phyloP scores from a whole-genome alignment of 2,888 invertebrate species.

The Gnatocerus cornutus region DNA sequence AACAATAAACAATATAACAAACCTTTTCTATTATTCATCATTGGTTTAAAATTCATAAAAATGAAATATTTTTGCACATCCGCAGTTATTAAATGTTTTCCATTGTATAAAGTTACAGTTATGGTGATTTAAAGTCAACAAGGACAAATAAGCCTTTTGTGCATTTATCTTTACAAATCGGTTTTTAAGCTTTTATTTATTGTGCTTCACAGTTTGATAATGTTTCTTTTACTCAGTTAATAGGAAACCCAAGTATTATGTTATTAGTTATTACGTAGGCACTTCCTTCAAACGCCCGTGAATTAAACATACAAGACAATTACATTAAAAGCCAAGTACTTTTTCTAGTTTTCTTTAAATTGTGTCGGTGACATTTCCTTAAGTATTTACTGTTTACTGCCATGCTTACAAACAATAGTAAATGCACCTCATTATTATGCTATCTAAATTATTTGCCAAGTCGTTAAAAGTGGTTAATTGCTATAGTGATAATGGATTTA shows the following conservation, averaged over 20 bases:
- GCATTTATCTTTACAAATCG: too few species aligned
- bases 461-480: conserved; percentile 54
- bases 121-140: too few species aligned
- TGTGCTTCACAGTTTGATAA: too few species aligned
- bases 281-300: conserved; percentile 55
- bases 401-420: conserved; percentile 58
- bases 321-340: conserved; percentile 66
- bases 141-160: too few species aligned
- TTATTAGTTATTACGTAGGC: conserved; percentile 40
- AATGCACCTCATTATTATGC: conserved; percentile 60
- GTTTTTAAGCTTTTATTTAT: too few species aligned
- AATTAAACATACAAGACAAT: conserved; percentile 63
- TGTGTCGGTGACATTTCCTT: conserved; percentile 60
- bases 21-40: too few species aligned
- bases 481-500: conserved; percentile 39
- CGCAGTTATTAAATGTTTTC: too few species aligned
- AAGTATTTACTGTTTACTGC: conserved; percentile 57
- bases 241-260: conserved; percentile 32
- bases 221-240: neutral
- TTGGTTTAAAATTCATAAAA: too few species aligned
- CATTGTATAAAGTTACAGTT: too few species aligned
- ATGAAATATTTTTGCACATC: too few species aligned
- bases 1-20: too few species aligned
- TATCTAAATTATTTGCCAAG: conserved; percentile 54
- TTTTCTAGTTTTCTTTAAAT: conserved; percentile 63